Evolutionary conservation across 2,888 invertebrate genomes (phyloP).

Genomic region (Drosophila imparisetae): DNA sequence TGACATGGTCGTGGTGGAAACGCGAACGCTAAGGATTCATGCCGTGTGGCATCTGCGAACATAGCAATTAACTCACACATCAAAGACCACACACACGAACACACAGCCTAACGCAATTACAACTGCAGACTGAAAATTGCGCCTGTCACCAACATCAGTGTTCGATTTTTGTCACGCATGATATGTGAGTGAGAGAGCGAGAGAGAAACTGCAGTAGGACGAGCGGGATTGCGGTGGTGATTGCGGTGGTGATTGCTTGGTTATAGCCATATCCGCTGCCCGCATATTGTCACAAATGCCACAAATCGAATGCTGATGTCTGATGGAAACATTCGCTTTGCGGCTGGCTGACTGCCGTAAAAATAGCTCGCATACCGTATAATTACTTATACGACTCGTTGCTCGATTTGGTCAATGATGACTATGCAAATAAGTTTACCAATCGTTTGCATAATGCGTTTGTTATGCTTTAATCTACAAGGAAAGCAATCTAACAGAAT

Average conservation of each 20-base stretch:
- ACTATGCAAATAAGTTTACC: conserved; percentile 26
- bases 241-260: conserved; percentile 18
- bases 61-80: conserved; percentile 60
- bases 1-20: conserved; percentile 42
- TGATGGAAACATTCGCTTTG: conserved; percentile 33
- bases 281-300: conserved; percentile 57
- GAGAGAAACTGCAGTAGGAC: conserved; percentile 3
- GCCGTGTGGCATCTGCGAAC: conserved; percentile 44
- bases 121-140: conserved; percentile 59
- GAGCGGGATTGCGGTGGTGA: conserved; percentile 13
- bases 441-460: conserved; percentile 20
- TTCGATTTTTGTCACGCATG: conserved; percentile 72
- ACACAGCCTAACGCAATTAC: conserved; percentile 67
- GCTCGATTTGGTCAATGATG: conserved; percentile 29
- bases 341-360: conserved; percentile 21
- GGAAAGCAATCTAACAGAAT: background rate
- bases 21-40: conserved; percentile 21
- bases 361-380: conserved; percentile 44
- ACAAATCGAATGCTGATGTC: conserved; percentile 61
- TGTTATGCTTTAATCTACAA: background rate
- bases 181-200: conserved; percentile 9
- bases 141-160: conserved; percentile 55
- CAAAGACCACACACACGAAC: conserved; percentile 8
- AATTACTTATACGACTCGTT: conserved; percentile 60
- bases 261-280: conserved; percentile 22